A percentile compares a stretch with the other conserved stretches of the same genome.
These are phyloP conservation scores for Python bivittatus DNA, from an alignment of 2,113 vertebrate genomes.

Conservation along the genomic window DNA sequence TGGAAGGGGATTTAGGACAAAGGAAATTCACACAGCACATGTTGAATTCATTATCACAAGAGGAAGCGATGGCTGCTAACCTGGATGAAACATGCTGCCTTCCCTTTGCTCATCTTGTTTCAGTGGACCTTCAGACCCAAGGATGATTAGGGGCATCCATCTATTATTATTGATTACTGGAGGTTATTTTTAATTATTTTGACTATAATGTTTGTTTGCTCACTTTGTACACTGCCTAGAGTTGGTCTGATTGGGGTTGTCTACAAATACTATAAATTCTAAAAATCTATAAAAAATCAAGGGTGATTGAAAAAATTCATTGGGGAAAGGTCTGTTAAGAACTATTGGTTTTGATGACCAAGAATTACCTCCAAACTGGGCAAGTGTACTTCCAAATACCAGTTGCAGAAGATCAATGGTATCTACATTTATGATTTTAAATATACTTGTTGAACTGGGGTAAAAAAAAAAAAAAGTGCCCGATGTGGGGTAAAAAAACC, in stretches of 20 bases:
- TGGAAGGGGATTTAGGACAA: neutral
- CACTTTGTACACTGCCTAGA: neutral
- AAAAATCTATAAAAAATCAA: neutral
- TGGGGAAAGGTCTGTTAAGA: too few species aligned
- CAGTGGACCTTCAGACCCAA: neutral
- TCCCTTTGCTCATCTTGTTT: neutral
- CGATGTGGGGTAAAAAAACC: neutral
- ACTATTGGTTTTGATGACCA: neutral
- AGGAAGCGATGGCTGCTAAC: neutral
- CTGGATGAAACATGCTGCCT: neutral
- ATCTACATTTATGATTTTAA: neutral
- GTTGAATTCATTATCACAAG: neutral
- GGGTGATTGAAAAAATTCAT: too few species aligned
- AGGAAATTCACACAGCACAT: neutral
- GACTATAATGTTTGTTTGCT: neutral
- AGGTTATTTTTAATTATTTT: neutral
- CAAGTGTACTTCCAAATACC: neutral
- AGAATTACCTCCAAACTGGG: neutral
- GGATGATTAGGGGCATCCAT: neutral
- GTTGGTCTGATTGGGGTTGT: neutral
- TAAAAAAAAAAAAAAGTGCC: neutral
- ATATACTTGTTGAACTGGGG: slow-evolving; percentile 1
- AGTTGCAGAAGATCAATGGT: neutral
- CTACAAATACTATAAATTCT: neutral
- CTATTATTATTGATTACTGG: neutral